Evolutionary conservation across 2,113 vertebrate genomes (phyloP), one percentile per base, ranked within the genome.

Genomic region (Dasyornis broadbenti): DNA sequence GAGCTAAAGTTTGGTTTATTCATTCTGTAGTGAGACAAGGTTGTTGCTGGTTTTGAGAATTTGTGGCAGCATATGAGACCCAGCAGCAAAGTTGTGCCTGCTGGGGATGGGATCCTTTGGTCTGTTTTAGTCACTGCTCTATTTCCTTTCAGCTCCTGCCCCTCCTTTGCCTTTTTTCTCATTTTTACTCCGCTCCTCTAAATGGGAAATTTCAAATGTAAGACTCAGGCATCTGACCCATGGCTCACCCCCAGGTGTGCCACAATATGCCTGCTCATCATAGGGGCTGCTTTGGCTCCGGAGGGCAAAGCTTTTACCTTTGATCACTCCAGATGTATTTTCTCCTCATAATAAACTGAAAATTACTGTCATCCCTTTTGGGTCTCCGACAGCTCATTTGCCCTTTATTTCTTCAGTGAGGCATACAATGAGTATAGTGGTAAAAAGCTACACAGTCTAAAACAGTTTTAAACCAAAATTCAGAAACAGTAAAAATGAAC

Each of bases 241-340:
- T 21, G 80, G 92, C 80, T 97, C 83, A 82, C 72, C 77, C 81
- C 89, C 92, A 95, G 83, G 91, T 93, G 89, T 94, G 92, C 80
- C 89, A 93, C 94, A 68, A 71, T 66, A 28, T 63, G 47, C 40
- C 69, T 94, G 80, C 80, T 92, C n/a, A 5, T 73, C 95, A 47
- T 0, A 60, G 68, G 66, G 76, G 52, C 76, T 89, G 82, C 54
- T 66, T 86, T 86, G 92, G 72, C 89, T 97, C 89, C 1, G 1
- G 64, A 92, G 83, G 86, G 92, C 83, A 94, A 64, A 91, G 65
- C 77, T 78, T 86, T 66, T 86, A 81, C 56, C 89, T 97, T 94
- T 95, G 94, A 95, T 94, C 89, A 81, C 68, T 88, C 75, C 91
- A 94, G 86, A 92, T 86, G 77, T 53, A 86, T 86, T 92, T 92